Conservation (phyloP, 2,797 vertebrate species). For the Neosalanx taihuensis region DNA sequence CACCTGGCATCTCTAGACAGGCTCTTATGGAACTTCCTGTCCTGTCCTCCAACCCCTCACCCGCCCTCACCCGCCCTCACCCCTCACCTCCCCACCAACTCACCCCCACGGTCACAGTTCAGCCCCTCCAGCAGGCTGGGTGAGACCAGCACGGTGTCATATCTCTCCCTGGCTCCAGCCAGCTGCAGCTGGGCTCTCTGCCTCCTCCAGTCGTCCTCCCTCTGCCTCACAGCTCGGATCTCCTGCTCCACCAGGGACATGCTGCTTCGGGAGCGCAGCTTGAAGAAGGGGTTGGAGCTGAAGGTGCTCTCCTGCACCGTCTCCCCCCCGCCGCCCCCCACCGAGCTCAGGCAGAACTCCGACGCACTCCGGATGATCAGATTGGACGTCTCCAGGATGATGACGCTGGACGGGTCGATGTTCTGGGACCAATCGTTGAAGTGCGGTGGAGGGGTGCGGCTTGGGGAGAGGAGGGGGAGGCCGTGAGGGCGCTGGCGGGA, state of each 20-base stretch:
- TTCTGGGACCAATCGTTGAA: slow-evolving; percentile 45
- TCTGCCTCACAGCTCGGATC: slow-evolving; percentile 65
- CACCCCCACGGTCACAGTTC: slow-evolving; percentile 27
- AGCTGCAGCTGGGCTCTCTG: slow-evolving; percentile 53
- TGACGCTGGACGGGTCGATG: slow-evolving; percentile 49
- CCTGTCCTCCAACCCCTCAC: not conserved
- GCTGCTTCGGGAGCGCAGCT: slow-evolving; percentile 72
- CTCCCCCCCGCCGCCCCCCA: not conserved
- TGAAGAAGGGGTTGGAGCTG: slow-evolving; percentile 69
- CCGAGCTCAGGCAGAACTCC: slow-evolving; percentile 65
- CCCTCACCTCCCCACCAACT: too few relatives aligned
- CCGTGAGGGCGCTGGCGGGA: slow-evolving; percentile 34
- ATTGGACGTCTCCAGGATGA: slow-evolving; percentile 70
- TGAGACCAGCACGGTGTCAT: slow-evolving; percentile 67
- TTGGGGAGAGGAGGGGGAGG: slow-evolving; percentile 33
- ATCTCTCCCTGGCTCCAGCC: slow-evolving; percentile 31
- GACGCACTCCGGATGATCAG: slow-evolving; percentile 71
- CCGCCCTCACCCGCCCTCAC: not conserved
- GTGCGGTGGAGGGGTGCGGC: slow-evolving; percentile 47
- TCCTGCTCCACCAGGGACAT: slow-evolving; percentile 71
- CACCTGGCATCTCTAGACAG: too few relatives aligned
- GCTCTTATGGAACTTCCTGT: not conserved
- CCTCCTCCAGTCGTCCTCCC: slow-evolving; percentile 71
- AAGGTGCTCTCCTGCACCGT: slow-evolving; percentile 66
- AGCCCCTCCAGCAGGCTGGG: slow-evolving; percentile 57